Evolutionary conservation across 2,888 invertebrate species (phyloP).

Genomic region (Napeogenes inachia): DNA sequence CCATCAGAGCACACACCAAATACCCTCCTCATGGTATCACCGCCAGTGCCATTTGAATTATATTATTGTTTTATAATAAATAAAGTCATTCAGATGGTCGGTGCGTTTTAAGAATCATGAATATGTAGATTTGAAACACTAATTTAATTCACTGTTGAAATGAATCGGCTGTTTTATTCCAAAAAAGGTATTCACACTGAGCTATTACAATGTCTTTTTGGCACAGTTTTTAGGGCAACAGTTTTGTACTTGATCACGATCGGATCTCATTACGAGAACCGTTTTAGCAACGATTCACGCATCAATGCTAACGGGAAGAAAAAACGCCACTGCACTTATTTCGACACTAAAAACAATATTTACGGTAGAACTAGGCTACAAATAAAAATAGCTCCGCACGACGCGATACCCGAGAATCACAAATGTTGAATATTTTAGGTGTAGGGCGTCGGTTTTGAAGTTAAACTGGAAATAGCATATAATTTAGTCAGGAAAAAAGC

Average conservation of each 20-base stretch:
- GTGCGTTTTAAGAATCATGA: too few relatives aligned
- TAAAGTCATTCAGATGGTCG: too few relatives aligned
- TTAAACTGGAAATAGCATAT: constrained; percentile 39
- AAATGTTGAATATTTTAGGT: constrained; percentile 37
- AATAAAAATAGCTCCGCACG: constrained; percentile 52
- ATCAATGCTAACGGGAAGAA: constrained; percentile 31
- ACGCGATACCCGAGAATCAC: constrained; percentile 5
- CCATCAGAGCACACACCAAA: constrained; percentile 76
- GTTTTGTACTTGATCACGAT: constrained; percentile 9
- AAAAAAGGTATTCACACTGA: background rate
- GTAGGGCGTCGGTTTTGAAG: constrained; percentile 35
- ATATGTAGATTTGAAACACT: too few relatives aligned
- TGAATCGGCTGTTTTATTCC: background rate
- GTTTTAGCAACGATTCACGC: constrained; percentile 43
- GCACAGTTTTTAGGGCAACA: constrained; percentile 46
- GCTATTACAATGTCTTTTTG: constrained; percentile 36
- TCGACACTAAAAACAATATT: constrained; percentile 69
- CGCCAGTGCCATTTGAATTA: constrained; percentile 48
- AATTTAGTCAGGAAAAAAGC: constrained; percentile 60
- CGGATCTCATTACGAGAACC: constrained; percentile 42
- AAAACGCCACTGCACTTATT: constrained; percentile 47
- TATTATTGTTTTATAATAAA: background rate
- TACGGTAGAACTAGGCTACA: constrained; percentile 54
- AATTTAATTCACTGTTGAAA: constrained; percentile 15
- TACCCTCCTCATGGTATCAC: constrained; percentile 68